These are phyloP conservation scores for Eriosoma lanigerum DNA, from an alignment of 1,140 invertebrate genomes.

Conservation along the genomic window DNA sequence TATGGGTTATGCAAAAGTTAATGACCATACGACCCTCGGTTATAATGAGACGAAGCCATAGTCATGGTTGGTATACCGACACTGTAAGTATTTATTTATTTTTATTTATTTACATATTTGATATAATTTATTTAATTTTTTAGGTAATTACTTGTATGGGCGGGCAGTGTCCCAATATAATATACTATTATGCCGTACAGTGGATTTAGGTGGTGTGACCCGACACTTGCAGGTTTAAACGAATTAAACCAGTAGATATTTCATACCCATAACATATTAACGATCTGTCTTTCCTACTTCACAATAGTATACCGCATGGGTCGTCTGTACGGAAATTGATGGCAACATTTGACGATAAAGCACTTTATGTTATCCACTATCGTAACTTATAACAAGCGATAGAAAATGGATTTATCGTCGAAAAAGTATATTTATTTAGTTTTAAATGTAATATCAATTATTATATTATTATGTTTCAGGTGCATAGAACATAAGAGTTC, in stretches of 20 bases:
- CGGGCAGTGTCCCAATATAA: background rate
- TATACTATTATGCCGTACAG: background rate
- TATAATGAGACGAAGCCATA: background rate
- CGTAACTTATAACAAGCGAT: slow-evolving; percentile 61
- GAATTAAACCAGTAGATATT: background rate
- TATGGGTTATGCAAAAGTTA: background rate
- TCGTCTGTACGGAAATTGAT: too few species aligned
- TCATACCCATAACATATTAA: background rate
- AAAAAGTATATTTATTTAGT: slow-evolving; percentile 53
- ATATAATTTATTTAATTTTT: too few species aligned
- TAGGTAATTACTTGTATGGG: background rate
- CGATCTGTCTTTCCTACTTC: background rate
- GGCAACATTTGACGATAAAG: too few species aligned
- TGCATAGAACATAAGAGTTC: background rate
- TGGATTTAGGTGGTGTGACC: background rate
- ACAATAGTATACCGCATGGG: background rate
- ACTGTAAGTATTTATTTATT: background rate
- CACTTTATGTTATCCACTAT: too few species aligned
- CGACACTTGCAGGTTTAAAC: background rate
- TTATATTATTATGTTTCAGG: too few species aligned
- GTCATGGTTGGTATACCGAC: background rate
- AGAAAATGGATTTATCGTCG: too few species aligned
- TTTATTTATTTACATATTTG: too few species aligned
- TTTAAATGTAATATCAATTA: too few species aligned
- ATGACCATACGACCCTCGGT: background rate